Base-by-base conservation (phyloP, 2,113 vertebrate species). In the Prochilodus magdalenae region DNA sequence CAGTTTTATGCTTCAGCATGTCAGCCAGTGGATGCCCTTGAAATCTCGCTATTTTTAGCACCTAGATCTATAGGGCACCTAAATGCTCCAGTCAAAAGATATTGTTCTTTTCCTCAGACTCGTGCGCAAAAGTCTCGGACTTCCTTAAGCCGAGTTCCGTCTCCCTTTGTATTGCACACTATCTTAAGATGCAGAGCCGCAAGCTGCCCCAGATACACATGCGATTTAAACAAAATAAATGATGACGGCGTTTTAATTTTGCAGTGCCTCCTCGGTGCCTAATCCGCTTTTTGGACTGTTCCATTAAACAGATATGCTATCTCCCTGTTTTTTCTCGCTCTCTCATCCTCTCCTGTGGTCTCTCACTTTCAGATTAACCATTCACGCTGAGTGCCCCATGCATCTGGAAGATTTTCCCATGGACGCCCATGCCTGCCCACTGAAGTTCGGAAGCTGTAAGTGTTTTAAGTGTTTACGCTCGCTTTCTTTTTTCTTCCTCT, bases 391-490 rank as follows among this genome's bases (percentile, higher is more conserved):
- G 90, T 99, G 98, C 75, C 98, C 98, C 60, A 99, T 99, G 98
- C 97, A 99, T 88, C 93, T 99, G 91, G 98, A 99, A 90, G 97
- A 99, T 86, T 99, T 99, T 90, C 98, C 98, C 0, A 99, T 99
- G 98, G 98, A 99, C 36, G 95, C 97, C 26, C 98, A 99, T 0
- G 97, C 97, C 75, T 99, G 98, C 88, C 98, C 98, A 0, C 92
- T 99, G 84, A 99, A 99, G 92, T 99, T 99, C 86, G 98, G 98
- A 92, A 99, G 98, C 91, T 99, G 98, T 99, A 93, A 94, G 98
- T 99, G 72, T 79, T 47, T 22, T 65, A 65, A 83, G 33, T 20
- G 66, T 73, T 49, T 22, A 49, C 51, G 27, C 20, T 44, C 33
- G 59, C 14, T 69, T 6, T 57, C 63, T 27, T 81, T 10, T 6